These are phyloP conservation scores for Entelurus aequoreus DNA, from an alignment of 2,113 vertebrate species.

Conservation along the genomic window DNA sequence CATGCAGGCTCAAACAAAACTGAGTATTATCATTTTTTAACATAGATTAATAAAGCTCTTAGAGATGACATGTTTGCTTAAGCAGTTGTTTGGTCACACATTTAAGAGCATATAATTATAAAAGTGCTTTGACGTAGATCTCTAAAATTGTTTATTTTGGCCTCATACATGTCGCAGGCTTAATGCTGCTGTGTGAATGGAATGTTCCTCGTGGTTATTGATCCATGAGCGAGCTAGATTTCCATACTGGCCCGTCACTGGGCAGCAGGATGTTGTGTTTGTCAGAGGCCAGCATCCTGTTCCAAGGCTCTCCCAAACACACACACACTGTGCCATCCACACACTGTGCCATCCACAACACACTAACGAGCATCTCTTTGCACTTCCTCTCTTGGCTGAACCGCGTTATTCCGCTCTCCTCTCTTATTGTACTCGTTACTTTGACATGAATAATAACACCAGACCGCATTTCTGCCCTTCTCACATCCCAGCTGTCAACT, in stretches of 20 bases:
- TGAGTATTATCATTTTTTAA: too few relatives aligned
- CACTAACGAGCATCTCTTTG: constrained; percentile 8
- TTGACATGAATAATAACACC: background rate
- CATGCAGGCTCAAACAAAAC: too few relatives aligned
- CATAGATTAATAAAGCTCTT: too few relatives aligned
- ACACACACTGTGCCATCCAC: constrained; percentile 29
- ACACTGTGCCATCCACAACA: constrained; percentile 14
- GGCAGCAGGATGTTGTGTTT: constrained; percentile 58
- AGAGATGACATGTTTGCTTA: too few relatives aligned
- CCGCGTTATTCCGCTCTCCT: constrained; percentile 5
- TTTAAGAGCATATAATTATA: background rate
- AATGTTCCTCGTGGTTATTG: constrained; percentile 39
- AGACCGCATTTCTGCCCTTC: background rate
- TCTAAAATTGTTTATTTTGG: constrained; percentile 21
- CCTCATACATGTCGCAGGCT: background rate
- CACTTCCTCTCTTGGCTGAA: constrained; percentile 14
- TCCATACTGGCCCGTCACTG: constrained; percentile 35
- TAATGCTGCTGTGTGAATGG: constrained; percentile 24
- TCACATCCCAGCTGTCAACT: constrained; percentile 59
- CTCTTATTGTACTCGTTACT: constrained; percentile 16
- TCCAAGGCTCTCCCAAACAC: constrained; percentile 36
- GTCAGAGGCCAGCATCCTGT: constrained; percentile 51
- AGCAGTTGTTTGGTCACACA: too few relatives aligned
- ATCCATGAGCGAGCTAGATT: constrained; percentile 28
- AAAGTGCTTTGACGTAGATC: background rate